Percentiles rank a stretch among this genome's conserved stretches.
phyloP scores from a whole-genome alignment of 1,140 invertebrate species.

The Pseudachorutes palmiensis region DNA sequence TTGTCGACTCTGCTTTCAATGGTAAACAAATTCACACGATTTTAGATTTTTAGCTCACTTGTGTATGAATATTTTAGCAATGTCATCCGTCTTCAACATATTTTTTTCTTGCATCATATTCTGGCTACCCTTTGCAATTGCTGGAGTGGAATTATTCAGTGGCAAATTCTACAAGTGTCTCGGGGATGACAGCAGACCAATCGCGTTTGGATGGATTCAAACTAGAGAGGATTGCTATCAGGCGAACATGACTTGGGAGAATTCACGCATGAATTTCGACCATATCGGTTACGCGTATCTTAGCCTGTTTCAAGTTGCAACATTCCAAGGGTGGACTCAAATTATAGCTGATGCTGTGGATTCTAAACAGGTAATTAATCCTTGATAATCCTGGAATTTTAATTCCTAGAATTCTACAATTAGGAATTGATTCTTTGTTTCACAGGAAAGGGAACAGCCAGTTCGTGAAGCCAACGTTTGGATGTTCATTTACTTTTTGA shows the following conservation, averaged over 20 bases:
- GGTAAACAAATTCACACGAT: too few species aligned
- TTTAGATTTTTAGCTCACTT: slow-evolving; percentile 50
- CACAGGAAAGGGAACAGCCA: slow-evolving; percentile 79
- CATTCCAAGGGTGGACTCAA: not conserved
- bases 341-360: not conserved
- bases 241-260: slow-evolving; percentile 40
- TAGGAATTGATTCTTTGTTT: too few species aligned
- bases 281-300: slow-evolving; percentile 43
- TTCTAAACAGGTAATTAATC: not conserved
- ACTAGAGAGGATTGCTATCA: slow-evolving; percentile 38
- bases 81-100: slow-evolving; percentile 91
- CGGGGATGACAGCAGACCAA: slow-evolving; percentile 46
- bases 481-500: slow-evolving; percentile 97
- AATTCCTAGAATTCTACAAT: too few species aligned
- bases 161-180: slow-evolving; percentile 85
- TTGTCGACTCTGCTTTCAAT: too few species aligned
- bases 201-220: slow-evolving; percentile 31
- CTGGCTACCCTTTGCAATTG: slow-evolving; percentile 83
- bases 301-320: slow-evolving; percentile 40
- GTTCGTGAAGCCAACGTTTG: slow-evolving; percentile 87
- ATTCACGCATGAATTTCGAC: slow-evolving; percentile 42
- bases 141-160: slow-evolving; percentile 78
- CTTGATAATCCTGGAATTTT: too few species aligned
- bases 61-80: slow-evolving; percentile 87
- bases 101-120: slow-evolving; percentile 73